These are phyloP conservation scores for Embidobia sp. DNA, from an alignment of 2,888 invertebrate genomes.

Conservation along the genomic window DNA sequence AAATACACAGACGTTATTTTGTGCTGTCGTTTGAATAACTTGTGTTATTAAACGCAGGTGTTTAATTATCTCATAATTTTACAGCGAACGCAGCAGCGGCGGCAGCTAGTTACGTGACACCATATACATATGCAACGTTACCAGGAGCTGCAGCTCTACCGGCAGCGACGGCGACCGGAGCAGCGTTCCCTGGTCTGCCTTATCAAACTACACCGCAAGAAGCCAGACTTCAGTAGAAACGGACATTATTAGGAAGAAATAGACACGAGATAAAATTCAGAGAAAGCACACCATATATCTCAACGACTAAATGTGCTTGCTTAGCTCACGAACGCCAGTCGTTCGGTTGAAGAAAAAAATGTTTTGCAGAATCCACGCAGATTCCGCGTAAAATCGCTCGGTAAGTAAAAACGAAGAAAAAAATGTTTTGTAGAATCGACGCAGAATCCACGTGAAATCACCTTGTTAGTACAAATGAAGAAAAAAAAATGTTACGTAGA, in stretches of 20 bases:
- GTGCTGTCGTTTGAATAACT: too few relatives aligned
- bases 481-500: too few relatives aligned
- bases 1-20: too few relatives aligned
- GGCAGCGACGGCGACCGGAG: slow-evolving; percentile 81
- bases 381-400: too few relatives aligned
- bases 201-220: slow-evolving; percentile 88
- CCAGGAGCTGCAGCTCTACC: slow-evolving; percentile 85
- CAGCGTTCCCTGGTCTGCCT: slow-evolving; percentile 86
- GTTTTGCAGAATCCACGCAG: slow-evolving; percentile 42
- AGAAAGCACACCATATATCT: slow-evolving; percentile 12
- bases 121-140: slow-evolving; percentile 87
- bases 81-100: slow-evolving; percentile 82
- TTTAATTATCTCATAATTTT: slow-evolving; percentile 45
- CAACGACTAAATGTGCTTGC: slow-evolving; percentile 20
- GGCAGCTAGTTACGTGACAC: slow-evolving; percentile 88
- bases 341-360: not conserved
- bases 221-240: slow-evolving; percentile 87
- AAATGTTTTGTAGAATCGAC: too few relatives aligned
- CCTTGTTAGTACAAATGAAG: too few relatives aligned
- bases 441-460: too few relatives aligned
- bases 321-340: slow-evolving; percentile 6
- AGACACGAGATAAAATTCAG: slow-evolving; percentile 37
- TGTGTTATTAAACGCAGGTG: too few relatives aligned
- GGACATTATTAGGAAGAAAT: slow-evolving; percentile 48
- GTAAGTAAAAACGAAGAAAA: too few relatives aligned